These are phyloP conservation scores for Tetramorium bicarinatum DNA, from an alignment of 2,888 invertebrate genomes.

Conservation along the genomic window DNA sequence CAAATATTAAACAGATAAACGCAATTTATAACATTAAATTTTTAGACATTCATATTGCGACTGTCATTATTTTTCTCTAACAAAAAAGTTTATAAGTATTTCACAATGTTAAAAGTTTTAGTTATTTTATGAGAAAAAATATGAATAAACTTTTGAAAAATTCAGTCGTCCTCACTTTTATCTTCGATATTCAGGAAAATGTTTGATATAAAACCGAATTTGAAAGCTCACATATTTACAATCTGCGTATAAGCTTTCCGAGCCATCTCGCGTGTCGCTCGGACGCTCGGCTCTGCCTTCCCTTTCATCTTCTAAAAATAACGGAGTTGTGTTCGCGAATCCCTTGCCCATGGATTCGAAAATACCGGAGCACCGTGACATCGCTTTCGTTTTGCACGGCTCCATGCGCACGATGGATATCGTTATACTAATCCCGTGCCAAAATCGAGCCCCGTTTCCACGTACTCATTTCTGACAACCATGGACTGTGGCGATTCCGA, in stretches of 20 bases:
- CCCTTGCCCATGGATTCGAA: slow-evolving; percentile 62
- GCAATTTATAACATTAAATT: neutral
- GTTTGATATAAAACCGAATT: slow-evolving; percentile 8
- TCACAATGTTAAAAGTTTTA: neutral
- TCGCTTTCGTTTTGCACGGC: slow-evolving; percentile 56
- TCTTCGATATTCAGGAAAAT: neutral
- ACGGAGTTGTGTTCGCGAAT: slow-evolving; percentile 64
- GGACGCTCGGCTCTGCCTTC: slow-evolving; percentile 54
- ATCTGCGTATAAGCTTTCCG: slow-evolving; percentile 42
- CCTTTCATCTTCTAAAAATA: slow-evolving; percentile 81
- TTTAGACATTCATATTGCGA: no score
- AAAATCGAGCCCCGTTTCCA: slow-evolving; percentile 59
- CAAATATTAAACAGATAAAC: neutral
- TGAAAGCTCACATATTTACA: slow-evolving; percentile 33
- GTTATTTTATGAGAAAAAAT: neutral
- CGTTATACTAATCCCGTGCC: slow-evolving; percentile 33
- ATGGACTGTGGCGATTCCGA: slow-evolving; percentile 29
- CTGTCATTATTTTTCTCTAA: neutral
- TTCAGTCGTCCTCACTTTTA: neutral
- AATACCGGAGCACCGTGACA: slow-evolving; percentile 57
- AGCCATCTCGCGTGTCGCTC: slow-evolving; percentile 19
- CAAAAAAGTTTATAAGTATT: neutral
- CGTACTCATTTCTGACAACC: slow-evolving; percentile 47
- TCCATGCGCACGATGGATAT: slow-evolving; percentile 36
- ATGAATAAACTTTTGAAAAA: neutral